Conservation (phyloP, 1,140 invertebrate species). For the Eueides isabella region DNA sequence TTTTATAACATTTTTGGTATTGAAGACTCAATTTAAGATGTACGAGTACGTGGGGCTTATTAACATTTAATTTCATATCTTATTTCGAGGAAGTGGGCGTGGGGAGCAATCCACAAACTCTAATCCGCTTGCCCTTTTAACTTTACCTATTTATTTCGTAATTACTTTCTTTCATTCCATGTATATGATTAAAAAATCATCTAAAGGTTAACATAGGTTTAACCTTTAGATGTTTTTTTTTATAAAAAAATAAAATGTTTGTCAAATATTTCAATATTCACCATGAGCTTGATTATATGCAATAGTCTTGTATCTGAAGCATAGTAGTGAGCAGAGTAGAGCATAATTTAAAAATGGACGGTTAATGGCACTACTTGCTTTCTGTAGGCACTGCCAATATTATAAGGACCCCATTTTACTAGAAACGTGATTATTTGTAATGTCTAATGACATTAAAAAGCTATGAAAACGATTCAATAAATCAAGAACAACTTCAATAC, state of each 20-base stretch:
- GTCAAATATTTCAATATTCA: no score
- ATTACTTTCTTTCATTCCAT: no score
- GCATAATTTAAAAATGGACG: no score
- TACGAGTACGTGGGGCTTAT: not conserved
- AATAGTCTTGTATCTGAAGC: no score
- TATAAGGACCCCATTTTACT: not conserved
- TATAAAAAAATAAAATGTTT: no score
- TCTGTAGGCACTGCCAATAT: no score
- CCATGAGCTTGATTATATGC: no score
- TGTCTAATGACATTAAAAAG: conserved; percentile 12
- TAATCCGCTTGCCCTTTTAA: not conserved
- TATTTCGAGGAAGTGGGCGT: not conserved
- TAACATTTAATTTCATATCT: not conserved
- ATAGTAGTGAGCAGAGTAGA: no score
- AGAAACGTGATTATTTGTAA: not conserved
- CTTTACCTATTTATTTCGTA: not conserved
- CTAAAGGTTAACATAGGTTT: no score
- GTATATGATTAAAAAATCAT: no score
- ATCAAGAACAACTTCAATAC: conserved; percentile 23
- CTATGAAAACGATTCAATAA: conserved; percentile 10
- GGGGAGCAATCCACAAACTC: not conserved
- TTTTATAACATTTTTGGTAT: not conserved
- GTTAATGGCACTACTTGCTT: no score
- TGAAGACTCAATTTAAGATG: not conserved
- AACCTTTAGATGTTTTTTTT: no score